Base-by-base conservation (phyloP, 2,113 vertebrate genomes). In the Dendrocopos noguchii region DNA sequence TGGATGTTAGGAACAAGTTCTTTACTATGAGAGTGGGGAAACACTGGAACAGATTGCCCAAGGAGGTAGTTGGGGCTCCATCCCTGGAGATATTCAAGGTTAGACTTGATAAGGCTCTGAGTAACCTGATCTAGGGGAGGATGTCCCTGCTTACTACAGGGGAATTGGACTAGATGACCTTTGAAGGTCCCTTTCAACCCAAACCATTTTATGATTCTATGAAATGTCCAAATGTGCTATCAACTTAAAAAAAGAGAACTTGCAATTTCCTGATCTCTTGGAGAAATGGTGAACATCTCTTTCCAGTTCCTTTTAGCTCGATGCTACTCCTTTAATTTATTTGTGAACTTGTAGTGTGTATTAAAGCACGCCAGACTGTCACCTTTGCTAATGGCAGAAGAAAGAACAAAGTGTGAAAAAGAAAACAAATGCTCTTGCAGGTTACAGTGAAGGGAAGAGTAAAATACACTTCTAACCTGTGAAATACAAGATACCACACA, bases 361-460 rank as follows among this genome's bases (percentile, higher is more conserved):
- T 80, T 80, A 78, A 31, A 88, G 63, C 47, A 61, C 60, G 68
- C 19, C 52, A 77, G 83, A 53, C 71, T 83, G 68, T 66, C 56
- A 76, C 68, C 56, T 89, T 92, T 84, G 79, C 71, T 73, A 89
- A 82, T 52, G 60, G 83, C 39, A 82, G 52, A 70, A 76, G 22
- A 75, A 74, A 52, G 52, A 70, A 46, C 8, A 29, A 79, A 46
- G 55, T 25, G 18, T 77, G 76, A 86, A 74, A 91, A 86, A 36
- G 21, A 61, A 82, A 72, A 47, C 70, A 88, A 92, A 87, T 55
- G 34, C 29, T 95, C 28, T 67, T 76, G 29, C 65, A 89, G 64
- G 60, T 82, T 95, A 47, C 34, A 82, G 53, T 80, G 79, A 94
- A 87, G 78, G 67, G 13, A 92, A 79, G 46, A 91, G 56, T 72